Evolutionary conservation across 2,888 invertebrate genomes (phyloP), one percentile per base, ranked within the genome.

Genomic region (Tortrix viridana): DNA sequence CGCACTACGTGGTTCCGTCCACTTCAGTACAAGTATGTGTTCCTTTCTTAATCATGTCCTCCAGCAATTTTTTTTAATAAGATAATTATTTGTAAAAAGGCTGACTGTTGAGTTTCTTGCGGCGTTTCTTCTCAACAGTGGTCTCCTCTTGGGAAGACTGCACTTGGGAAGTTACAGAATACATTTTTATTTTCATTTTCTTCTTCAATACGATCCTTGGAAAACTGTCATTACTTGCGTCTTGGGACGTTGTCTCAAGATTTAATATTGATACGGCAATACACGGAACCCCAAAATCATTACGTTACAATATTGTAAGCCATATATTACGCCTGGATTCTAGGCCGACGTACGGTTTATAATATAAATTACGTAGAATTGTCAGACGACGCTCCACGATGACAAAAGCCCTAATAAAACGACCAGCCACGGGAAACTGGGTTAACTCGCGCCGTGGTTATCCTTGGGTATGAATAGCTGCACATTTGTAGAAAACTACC

Each of bases 331-430:
- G 26, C 14, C 4, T 37, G 20, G 12, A 48, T 58, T 58, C 63
- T 63, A 53, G 63, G 63, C 53, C 53, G 53, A 58, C 63, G 12
- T 63, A 52, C 37, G 32, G 57, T 43, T 53, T 48, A 63, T 63
- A 63, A 63, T 48, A 63, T 63, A 63, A 63, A 63, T 63, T 63
- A 63, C 63, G 26, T 47, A 63, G 57, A 63, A 58, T 43, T 57
- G 53, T 26, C 47, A 57, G 52, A 48, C 58, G 57, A 53, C 47
- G 46, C 41, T 48, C 46, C 52, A 46, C 50, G 62, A 62, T 62
- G 62, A 62, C 63, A 58, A 63, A 63, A 58, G 43, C 58, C 53
- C 38, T 58, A 57, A 58, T 63, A 63, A 63, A 63, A 52, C 50
- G 56, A n/a, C 32, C 12, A 32, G 32, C 32, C 20, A 38, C 57